phyloP scores from a whole-genome alignment of 2,113 vertebrate genomes.

The Melanotaenia duboulayi region DNA sequence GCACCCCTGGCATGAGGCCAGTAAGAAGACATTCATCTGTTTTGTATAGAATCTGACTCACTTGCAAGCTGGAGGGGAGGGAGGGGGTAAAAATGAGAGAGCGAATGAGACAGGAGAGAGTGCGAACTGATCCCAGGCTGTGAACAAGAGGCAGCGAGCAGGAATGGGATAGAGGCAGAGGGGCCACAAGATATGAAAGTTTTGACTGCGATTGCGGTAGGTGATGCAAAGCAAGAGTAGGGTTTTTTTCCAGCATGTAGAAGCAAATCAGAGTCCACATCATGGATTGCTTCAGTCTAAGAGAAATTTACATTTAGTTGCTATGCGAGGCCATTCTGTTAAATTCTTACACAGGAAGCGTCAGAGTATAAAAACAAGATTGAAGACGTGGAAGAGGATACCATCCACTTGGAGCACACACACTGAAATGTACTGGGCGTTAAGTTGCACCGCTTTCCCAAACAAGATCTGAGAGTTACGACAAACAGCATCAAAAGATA shows the following conservation, averaged over 20 bases:
- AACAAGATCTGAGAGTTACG: not conserved
- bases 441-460: not conserved
- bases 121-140: constrained; percentile 44
- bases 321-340: constrained; percentile 29
- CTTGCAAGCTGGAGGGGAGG: constrained; percentile 33
- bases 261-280: constrained; percentile 62
- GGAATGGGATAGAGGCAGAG: constrained; percentile 35
- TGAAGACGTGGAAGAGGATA: constrained; percentile 12
- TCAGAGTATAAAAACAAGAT: constrained; percentile 46
- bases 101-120: constrained; percentile 44
- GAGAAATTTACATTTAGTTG: constrained; percentile 61
- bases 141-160: constrained; percentile 41
- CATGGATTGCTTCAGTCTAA: constrained; percentile 58
- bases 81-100: constrained; percentile 40
- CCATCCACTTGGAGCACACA: not conserved
- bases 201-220: constrained; percentile 72
- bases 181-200: constrained; percentile 72
- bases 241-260: constrained; percentile 65
- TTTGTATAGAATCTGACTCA: constrained; percentile 73
- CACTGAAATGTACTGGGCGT: constrained; percentile 1
- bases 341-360: constrained; percentile 30
- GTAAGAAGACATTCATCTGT: constrained; percentile 77
- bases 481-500: constrained; percentile 20
- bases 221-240: constrained; percentile 68
- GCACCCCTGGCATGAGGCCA: constrained; percentile 80